These are phyloP conservation scores for Ornithoptera priamus DNA, from an alignment of 2,888 invertebrate species.

Conservation along the genomic window DNA sequence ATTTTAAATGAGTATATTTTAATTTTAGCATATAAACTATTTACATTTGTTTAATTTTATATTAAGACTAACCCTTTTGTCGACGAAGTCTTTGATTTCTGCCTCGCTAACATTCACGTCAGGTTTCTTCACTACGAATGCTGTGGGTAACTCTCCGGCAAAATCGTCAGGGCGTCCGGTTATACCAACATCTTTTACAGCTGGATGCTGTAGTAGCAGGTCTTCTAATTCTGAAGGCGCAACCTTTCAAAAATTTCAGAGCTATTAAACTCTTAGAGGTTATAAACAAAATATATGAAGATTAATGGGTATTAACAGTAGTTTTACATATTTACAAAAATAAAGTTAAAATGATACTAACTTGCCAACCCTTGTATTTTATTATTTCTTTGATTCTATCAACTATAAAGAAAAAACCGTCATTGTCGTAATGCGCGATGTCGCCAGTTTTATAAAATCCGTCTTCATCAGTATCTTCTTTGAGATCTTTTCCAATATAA, in stretches of 20 bases:
- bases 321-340: neutral
- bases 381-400: slow-evolving; percentile 66
- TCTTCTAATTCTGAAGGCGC: slow-evolving; percentile 64
- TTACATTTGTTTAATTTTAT: neutral
- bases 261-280: neutral
- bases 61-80: slow-evolving; percentile 43
- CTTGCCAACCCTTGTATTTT: slow-evolving; percentile 65
- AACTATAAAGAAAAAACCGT: slow-evolving; percentile 58
- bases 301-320: too few relatives aligned
- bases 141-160: slow-evolving; percentile 61
- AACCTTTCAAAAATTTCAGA: slow-evolving; percentile 45
- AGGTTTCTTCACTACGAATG: slow-evolving; percentile 55
- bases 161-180: slow-evolving; percentile 51
- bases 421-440: slow-evolving; percentile 60
- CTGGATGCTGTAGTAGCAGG: slow-evolving; percentile 52
- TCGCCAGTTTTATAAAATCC: slow-evolving; percentile 64
- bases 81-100: slow-evolving; percentile 53
- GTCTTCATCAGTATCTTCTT: slow-evolving; percentile 52
- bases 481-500: slow-evolving; percentile 51
- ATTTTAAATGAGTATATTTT: neutral
- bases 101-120: slow-evolving; percentile 45
- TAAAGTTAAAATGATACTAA: slow-evolving; percentile 36
- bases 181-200: slow-evolving; percentile 59
- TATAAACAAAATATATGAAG: too few relatives aligned
- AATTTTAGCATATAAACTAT: too few relatives aligned